These are phyloP conservation scores for Otolemur crassicaudatus DNA, from an alignment of 2,797 vertebrate species.

Conservation along the genomic window DNA sequence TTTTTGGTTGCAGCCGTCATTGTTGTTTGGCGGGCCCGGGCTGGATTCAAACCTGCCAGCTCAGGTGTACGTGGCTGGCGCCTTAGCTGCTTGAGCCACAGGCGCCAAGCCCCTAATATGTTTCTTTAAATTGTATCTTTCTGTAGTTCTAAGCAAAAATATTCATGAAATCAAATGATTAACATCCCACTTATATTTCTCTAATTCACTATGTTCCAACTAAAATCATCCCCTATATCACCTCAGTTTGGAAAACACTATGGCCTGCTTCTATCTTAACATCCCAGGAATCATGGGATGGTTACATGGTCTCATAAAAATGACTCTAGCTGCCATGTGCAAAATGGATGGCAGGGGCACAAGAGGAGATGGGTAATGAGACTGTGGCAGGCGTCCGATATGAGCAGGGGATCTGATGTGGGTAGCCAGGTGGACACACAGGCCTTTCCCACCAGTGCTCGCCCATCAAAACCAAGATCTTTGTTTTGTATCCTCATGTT, in stretches of 20 bases:
- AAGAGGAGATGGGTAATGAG: background rate
- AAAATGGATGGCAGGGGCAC: background rate
- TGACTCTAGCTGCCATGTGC: background rate
- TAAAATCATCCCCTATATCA: background rate
- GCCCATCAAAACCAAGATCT: background rate
- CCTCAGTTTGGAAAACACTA: background rate
- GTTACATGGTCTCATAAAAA: background rate
- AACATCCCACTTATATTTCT: background rate
- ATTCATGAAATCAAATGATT: slow-evolving; percentile 5
- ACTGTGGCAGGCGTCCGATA: background rate
- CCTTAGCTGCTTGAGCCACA: too few species aligned
- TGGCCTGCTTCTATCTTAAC: background rate
- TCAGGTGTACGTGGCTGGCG: too few species aligned
- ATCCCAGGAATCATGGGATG: background rate
- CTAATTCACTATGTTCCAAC: background rate
- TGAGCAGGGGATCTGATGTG: background rate
- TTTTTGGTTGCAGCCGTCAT: too few species aligned
- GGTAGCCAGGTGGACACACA: background rate
- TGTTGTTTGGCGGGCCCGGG: too few species aligned
- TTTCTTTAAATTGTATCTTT: background rate
- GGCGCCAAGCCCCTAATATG: background rate
- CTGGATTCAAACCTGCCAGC: too few species aligned
- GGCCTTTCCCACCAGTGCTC: background rate
- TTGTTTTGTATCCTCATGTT: background rate
- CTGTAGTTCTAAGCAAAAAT: background rate